phyloP scores from a whole-genome alignment of 2,113 vertebrate species.

The Phylloscopus whistleri region DNA sequence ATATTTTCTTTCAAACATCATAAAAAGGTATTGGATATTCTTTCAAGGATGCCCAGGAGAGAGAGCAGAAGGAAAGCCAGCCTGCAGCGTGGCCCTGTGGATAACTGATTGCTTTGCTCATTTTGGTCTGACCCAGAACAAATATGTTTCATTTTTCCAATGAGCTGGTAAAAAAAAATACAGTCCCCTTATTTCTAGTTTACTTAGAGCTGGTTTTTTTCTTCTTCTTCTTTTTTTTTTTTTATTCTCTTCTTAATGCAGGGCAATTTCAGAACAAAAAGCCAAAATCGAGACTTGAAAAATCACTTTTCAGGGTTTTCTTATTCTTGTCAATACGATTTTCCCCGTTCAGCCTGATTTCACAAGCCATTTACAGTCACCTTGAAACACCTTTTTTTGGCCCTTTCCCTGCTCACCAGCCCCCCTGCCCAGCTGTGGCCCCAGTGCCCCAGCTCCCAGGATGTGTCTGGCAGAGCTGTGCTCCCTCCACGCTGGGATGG shows the following conservation, averaged over 20 bases:
- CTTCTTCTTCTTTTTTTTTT: not conserved
- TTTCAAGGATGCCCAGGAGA: conserved; percentile 44
- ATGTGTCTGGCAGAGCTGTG: not conserved
- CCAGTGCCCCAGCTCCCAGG: not conserved
- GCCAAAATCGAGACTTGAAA: conserved; percentile 23
- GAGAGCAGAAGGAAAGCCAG: conserved; percentile 4
- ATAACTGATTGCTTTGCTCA: conserved; percentile 62
- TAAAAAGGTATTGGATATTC: conserved; percentile 49
- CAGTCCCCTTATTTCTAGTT: conserved; percentile 47
- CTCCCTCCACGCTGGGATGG: fast-evolving
- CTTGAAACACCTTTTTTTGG: not conserved
- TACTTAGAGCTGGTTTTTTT: not conserved
- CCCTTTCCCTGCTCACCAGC: not conserved
- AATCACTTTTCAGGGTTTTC: conserved; percentile 34
- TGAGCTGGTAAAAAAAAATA: conserved; percentile 55
- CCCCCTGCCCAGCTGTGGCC: not conserved
- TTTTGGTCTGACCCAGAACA: conserved; percentile 61
- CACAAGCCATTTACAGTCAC: not conserved
- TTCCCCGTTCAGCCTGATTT: not conserved
- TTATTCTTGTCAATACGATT: conserved; percentile 47
- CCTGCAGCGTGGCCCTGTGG: not conserved
- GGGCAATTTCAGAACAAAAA: conserved; percentile 56
- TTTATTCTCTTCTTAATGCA: not conserved
- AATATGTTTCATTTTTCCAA: conserved; percentile 66
- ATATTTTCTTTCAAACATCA: conserved; percentile 29